Conservation (phyloP, 2,888 invertebrate species). For the Megalurothrips usitatus region DNA sequence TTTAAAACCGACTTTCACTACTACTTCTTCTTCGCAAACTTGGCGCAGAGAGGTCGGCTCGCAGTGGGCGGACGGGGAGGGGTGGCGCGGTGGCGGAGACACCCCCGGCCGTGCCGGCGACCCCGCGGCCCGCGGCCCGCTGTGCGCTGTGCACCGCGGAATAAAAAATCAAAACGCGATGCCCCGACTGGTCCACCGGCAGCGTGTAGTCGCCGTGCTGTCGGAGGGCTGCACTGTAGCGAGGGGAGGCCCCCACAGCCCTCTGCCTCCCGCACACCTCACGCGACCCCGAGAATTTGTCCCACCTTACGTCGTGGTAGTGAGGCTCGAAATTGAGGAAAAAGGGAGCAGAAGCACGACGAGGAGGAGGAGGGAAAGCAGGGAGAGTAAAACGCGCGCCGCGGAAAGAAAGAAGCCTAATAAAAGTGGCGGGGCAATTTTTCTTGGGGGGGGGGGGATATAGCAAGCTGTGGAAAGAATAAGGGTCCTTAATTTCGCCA, state of each 20-base stretch:
- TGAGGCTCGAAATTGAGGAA: conserved; percentile 4
- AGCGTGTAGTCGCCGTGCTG: too few relatives aligned
- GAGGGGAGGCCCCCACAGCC: not conserved
- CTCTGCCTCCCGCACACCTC: not conserved
- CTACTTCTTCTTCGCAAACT: not conserved
- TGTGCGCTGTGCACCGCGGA: too few relatives aligned
- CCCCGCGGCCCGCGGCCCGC: too few relatives aligned
- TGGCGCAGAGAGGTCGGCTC: too few relatives aligned
- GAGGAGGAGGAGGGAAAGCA: too few relatives aligned
- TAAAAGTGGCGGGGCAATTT: conserved; percentile 3
- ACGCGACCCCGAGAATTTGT: conserved; percentile 17
- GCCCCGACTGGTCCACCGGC: too few relatives aligned
- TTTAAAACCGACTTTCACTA: conserved; percentile 19
- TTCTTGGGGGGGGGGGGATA: not conserved
- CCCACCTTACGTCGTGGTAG: not conserved
- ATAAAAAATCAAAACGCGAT: too few relatives aligned
- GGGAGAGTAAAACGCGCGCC: not conserved
- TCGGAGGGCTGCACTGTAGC: too few relatives aligned
- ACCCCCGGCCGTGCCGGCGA: too few relatives aligned
- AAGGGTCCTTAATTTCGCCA: conserved; percentile 20
- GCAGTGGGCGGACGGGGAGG: too few relatives aligned
- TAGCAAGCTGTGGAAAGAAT: conserved; percentile 22
- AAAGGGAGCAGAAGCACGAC: not conserved
- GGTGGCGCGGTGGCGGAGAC: too few relatives aligned
- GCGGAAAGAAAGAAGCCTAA: not conserved